A percentile compares a stretch with the other conserved stretches of the same genome.
Conservation (phyloP, 2,888 invertebrate species). For the Melangyna quadrimaculata region DNA sequence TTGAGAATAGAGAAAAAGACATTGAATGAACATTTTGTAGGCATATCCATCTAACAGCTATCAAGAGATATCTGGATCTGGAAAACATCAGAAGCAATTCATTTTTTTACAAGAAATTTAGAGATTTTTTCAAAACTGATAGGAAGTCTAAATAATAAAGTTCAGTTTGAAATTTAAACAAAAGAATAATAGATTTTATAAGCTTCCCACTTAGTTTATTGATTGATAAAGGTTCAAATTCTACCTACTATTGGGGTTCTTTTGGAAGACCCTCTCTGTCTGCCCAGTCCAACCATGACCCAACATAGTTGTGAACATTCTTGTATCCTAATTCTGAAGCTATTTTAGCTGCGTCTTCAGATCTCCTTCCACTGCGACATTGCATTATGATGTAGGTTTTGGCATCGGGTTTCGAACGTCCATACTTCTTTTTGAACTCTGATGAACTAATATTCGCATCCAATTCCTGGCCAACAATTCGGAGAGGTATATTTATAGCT, state of each 20-base stretch:
- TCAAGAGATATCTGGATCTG: neutral
- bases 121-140: neutral
- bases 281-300: conserved; percentile 80
- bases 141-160: neutral
- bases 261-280: conserved; percentile 77
- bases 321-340: conserved; percentile 76
- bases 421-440: conserved; percentile 83
- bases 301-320: conserved; percentile 78
- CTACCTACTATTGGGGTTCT: conserved; percentile 42
- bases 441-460: conserved; percentile 74
- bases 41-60: neutral
- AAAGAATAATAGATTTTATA: neutral
- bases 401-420: conserved; percentile 83
- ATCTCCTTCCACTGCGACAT: conserved; percentile 86
- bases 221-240: neutral
- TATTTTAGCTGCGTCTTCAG: conserved; percentile 84
- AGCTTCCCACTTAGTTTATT: conserved; percentile 5
- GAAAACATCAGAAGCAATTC: neutral
- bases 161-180: neutral
- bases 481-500: conserved; percentile 89
- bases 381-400: conserved; percentile 85
- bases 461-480: conserved; percentile 74
- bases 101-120: neutral
- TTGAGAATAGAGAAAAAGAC: neutral
- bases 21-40: neutral